A percentile compares a stretch with the other conserved stretches of the same genome.
phyloP scores from a whole-genome alignment of 2,888 invertebrate genomes.

The Dascillus cervinus region DNA sequence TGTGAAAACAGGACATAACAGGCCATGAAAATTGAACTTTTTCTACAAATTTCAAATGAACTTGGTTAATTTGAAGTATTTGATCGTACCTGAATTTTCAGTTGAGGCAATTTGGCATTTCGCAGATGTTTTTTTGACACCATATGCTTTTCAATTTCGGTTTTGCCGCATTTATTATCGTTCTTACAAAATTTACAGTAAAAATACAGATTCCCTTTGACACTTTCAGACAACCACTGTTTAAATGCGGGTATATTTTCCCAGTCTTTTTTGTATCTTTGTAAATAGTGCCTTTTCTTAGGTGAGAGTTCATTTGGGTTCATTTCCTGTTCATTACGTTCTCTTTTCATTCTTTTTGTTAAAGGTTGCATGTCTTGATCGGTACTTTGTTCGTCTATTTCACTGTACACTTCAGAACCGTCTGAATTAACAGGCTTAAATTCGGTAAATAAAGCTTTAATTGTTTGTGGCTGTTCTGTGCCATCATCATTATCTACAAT shows the following conservation, averaged over 20 bases:
- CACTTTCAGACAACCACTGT: slow-evolving; percentile 36
- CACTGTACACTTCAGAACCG: slow-evolving; percentile 2
- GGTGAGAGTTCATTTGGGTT: slow-evolving; percentile 8
- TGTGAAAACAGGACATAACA: slow-evolving; percentile 36
- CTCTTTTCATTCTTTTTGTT: slow-evolving; percentile 8
- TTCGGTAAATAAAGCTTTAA: slow-evolving; percentile 11
- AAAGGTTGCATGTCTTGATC: slow-evolving; percentile 5
- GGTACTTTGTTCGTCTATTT: slow-evolving; percentile 4
- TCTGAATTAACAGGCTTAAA: slow-evolving; percentile 7
- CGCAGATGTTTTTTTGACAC: slow-evolving; percentile 33
- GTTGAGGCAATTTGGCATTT: slow-evolving; percentile 18
- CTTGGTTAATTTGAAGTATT: neutral
- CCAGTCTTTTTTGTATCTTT: slow-evolving; percentile 39
- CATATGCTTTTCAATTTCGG: slow-evolving; percentile 38
- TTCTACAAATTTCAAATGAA: slow-evolving; percentile 20
- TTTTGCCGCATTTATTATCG: slow-evolving; percentile 37
- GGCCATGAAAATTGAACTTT: slow-evolving; percentile 34
- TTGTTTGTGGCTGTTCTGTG: too few species aligned
- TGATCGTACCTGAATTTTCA: slow-evolving; percentile 9
- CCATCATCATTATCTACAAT: too few species aligned
- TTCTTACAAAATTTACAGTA: slow-evolving; percentile 39
- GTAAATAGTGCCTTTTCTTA: slow-evolving; percentile 26
- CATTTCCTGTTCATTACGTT: slow-evolving; percentile 2
- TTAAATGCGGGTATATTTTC: slow-evolving; percentile 36
- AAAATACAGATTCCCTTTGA: slow-evolving; percentile 35